A percentile compares a stretch with the other conserved stretches of the same genome.
These are phyloP conservation scores for Lycocorax pyrrhopterus DNA, from an alignment of 2,113 vertebrate species.

Conservation along the genomic window DNA sequence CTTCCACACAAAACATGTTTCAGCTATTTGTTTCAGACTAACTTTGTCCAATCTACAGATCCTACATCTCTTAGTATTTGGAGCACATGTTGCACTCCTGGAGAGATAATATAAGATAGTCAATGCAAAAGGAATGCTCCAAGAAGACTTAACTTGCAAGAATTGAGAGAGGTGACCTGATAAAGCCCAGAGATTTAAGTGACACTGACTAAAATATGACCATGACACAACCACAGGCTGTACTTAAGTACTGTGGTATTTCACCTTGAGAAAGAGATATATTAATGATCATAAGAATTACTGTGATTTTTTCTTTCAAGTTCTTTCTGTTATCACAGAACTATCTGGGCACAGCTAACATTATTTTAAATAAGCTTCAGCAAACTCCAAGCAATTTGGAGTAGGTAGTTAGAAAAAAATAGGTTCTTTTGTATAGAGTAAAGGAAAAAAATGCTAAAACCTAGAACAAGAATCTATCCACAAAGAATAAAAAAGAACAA, in stretches of 20 bases:
- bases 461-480: not conserved
- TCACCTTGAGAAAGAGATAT: fast-evolving
- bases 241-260: not conserved
- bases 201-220: not conserved
- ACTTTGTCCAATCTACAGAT: not conserved
- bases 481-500: not conserved
- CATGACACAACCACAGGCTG: not conserved
- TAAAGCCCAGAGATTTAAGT: not conserved
- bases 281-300: not conserved
- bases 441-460: not conserved
- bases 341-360: not conserved
- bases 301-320: not conserved
- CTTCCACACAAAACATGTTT: fast-evolving
- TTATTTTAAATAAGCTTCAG: not conserved
- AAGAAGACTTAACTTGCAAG: not conserved
- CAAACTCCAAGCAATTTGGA: not conserved
- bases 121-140: not conserved
- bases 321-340: not conserved
- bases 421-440: not conserved
- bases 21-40: not conserved
- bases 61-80: not conserved
- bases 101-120: not conserved
- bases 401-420: not conserved
- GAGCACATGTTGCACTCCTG: not conserved
- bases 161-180: not conserved